A percentile compares a stretch with the other conserved stretches of the same genome.
Conservation (phyloP, 2,888 invertebrate genomes). For the Chydorus sphaericus region DNA sequence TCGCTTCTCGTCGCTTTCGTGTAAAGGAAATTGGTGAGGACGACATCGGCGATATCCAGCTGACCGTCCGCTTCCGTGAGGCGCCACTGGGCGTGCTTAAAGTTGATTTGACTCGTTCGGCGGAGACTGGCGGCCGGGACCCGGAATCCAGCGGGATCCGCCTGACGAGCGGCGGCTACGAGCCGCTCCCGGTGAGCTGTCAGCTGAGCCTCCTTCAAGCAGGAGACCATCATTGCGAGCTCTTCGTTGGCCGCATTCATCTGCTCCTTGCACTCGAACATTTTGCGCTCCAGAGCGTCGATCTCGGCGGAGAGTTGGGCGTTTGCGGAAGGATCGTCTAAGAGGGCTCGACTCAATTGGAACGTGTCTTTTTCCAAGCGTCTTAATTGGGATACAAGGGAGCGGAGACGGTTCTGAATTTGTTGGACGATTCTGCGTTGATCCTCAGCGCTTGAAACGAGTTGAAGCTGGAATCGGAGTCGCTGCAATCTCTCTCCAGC, state of each 20-base stretch:
- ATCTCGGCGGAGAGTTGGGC: constrained; percentile 44
- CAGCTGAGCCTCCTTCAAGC: constrained; percentile 48
- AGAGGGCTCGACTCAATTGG: constrained; percentile 61
- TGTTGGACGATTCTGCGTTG: constrained; percentile 82
- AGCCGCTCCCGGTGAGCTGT: constrained; percentile 37
- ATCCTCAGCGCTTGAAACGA: constrained; percentile 80
- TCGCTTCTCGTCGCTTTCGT: constrained; percentile 92
- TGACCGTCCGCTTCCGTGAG: constrained; percentile 96
- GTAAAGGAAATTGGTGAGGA: constrained; percentile 90
- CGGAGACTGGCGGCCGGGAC: too few species aligned
- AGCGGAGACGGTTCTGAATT: constrained; percentile 53
- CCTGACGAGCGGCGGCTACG: constrained; percentile 22
- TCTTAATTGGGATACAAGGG: constrained; percentile 60
- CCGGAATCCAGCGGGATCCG: constrained; percentile 53
- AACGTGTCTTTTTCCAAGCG: constrained; percentile 81
- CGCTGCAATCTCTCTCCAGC: constrained; percentile 74
- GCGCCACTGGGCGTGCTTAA: constrained; percentile 95
- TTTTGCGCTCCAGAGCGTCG: constrained; percentile 53
- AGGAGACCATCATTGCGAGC: constrained; percentile 85
- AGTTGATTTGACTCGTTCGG: constrained; percentile 88
- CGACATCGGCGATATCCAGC: constrained; percentile 89
- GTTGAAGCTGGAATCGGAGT: constrained; percentile 85
- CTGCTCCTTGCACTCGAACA: constrained; percentile 72
- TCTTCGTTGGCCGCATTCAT: constrained; percentile 80
- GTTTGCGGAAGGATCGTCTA: constrained; percentile 40